These are phyloP conservation scores for Nasonia oneida DNA, from an alignment of 2,888 invertebrate genomes.

Conservation along the genomic window DNA sequence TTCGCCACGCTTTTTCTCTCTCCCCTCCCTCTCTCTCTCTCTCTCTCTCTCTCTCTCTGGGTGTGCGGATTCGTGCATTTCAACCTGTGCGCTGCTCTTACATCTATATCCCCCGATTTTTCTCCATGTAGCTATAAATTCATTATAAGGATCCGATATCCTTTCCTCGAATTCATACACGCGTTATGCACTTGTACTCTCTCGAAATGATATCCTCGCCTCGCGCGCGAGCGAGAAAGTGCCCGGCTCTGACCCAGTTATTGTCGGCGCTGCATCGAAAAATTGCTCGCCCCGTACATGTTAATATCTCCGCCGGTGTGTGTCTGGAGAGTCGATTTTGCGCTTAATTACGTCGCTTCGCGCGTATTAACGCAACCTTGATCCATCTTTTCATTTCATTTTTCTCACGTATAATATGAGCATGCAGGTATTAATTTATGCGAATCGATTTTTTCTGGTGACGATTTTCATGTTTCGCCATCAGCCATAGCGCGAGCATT, in stretches of 20 bases:
- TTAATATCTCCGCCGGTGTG: neutral
- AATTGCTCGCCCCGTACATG: neutral
- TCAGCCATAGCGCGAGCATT: neutral
- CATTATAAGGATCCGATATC: conserved; percentile 5
- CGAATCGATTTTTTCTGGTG: neutral
- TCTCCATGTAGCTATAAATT: conserved; percentile 31
- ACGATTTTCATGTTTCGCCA: neutral
- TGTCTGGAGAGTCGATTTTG: neutral
- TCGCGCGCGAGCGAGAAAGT: neutral
- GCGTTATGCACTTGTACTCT: neutral
- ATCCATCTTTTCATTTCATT: neutral
- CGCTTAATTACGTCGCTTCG: neutral
- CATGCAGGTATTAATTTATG: neutral
- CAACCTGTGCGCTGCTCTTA: neutral
- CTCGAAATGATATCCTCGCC: neutral
- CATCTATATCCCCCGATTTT: conserved; percentile 35
- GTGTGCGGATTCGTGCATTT: neutral
- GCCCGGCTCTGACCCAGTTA: neutral
- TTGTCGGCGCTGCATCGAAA: neutral
- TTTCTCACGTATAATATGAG: neutral
- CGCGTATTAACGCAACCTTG: neutral
- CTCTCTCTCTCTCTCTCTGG: neutral
- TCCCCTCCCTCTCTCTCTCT: neutral
- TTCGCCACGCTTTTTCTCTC: conserved; percentile 12
- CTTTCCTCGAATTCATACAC: neutral